phyloP scores from a whole-genome alignment of 1,140 invertebrate species.

The Harpegnathos saltator region DNA sequence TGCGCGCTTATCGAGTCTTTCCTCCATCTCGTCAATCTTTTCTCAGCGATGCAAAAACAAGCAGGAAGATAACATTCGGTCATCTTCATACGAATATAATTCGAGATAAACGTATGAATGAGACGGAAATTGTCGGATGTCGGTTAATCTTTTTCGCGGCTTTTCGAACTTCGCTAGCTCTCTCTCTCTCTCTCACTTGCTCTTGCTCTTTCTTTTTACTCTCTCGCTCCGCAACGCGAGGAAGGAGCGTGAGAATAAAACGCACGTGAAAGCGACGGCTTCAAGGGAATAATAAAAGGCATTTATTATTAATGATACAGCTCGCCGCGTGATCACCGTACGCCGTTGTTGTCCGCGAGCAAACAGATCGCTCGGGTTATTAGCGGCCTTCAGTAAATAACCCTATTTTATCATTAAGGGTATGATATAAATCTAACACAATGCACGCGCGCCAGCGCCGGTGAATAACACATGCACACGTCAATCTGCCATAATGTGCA shows the following conservation, averaged over 20 bases:
- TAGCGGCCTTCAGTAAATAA: conserved; percentile 64
- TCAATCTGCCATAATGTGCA: conserved; percentile 51
- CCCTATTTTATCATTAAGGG: conserved; percentile 45
- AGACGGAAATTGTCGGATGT: neutral
- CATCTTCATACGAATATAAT: too few relatives aligned
- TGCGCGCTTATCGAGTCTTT: too few relatives aligned
- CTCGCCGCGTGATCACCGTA: neutral
- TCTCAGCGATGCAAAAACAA: too few relatives aligned
- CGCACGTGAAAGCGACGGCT: neutral
- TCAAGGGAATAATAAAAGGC: neutral
- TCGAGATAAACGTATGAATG: too few relatives aligned
- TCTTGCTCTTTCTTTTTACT: too few relatives aligned
- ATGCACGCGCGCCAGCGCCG: neutral
- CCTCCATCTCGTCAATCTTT: too few relatives aligned
- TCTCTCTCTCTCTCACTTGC: too few relatives aligned
- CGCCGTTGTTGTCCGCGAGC: neutral
- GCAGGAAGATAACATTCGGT: too few relatives aligned
- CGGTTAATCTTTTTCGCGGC: neutral
- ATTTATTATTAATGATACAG: conserved; percentile 5
- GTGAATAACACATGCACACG: conserved; percentile 49
- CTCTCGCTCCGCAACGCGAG: neutral
- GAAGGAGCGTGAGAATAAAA: neutral
- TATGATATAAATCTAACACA: conserved; percentile 42
- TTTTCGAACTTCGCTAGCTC: neutral
- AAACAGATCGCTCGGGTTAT: conserved; percentile 32